These are phyloP conservation scores for Eunapius fragilis DNA, from an alignment of 37 sponge, comb jelly and placozoan species.

Conservation along the genomic window DNA sequence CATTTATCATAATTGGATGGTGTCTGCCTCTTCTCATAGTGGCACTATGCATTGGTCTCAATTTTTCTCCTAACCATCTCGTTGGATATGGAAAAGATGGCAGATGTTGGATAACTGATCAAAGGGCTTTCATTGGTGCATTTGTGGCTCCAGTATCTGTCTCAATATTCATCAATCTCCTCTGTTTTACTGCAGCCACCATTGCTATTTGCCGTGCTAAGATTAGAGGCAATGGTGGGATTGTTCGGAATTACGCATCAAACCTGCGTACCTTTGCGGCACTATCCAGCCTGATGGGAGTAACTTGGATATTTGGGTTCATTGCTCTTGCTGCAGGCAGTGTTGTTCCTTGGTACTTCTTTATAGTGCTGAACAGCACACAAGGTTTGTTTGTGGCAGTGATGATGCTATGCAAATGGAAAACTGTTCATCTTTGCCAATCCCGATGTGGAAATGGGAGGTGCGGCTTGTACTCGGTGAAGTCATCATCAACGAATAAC, in stretches of 20 bases:
- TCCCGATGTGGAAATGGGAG: no score
- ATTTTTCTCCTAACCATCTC: background rate
- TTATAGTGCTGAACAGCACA: slow-evolving; percentile 60
- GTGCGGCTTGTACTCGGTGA: no score
- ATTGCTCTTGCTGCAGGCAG: slow-evolving; percentile 26
- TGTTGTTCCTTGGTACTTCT: slow-evolving; percentile 58
- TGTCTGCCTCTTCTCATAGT: slow-evolving; percentile 12
- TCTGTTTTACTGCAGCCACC: background rate
- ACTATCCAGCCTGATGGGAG: slow-evolving; percentile 38
- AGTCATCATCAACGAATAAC: no score
- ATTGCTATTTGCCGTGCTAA: background rate
- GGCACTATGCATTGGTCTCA: slow-evolving; percentile 8
- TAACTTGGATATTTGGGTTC: slow-evolving; percentile 66
- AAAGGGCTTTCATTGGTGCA: background rate
- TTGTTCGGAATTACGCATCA: background rate
- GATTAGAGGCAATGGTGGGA: background rate
- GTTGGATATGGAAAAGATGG: slow-evolving; percentile 29
- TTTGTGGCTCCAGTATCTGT: slow-evolving; percentile 21
- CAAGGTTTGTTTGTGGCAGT: slow-evolving; percentile 27
- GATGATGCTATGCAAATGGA: no score
- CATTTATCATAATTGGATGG: slow-evolving; percentile 39
- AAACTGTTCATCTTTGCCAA: no score
- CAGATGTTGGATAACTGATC: slow-evolving; percentile 37
- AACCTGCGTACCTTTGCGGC: slow-evolving; percentile 25
- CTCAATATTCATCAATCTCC: slow-evolving; percentile 16